Evolutionary conservation across 2,797 vertebrate species (phyloP).

Genomic region (Lithobates pipiens): DNA sequence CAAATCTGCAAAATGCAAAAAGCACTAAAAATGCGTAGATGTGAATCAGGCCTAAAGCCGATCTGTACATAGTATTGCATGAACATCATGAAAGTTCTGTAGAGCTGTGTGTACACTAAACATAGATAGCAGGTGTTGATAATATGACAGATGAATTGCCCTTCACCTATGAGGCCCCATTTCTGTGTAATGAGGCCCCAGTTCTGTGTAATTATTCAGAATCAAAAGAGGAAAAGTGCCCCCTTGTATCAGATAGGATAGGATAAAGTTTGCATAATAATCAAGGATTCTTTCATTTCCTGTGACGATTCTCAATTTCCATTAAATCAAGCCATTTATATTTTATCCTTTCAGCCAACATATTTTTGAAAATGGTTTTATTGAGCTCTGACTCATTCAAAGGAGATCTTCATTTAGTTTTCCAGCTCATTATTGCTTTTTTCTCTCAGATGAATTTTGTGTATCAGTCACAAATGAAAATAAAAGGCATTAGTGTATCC

Average conservation of each 20-base stretch:
- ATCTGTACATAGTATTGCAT: not conserved
- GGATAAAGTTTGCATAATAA: slow-evolving; percentile 49
- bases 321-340: slow-evolving; percentile 44
- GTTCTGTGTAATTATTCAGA: slow-evolving; percentile 38
- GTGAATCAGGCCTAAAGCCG: not conserved
- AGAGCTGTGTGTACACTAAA: not conserved
- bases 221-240: slow-evolving; percentile 8
- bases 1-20: too few relatives aligned
- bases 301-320: slow-evolving; percentile 44
- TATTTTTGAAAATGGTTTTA: slow-evolving; percentile 45
- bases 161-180: slow-evolving; percentile 12
- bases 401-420: slow-evolving; percentile 21
- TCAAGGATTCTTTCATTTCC: slow-evolving; percentile 38
- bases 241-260: slow-evolving; percentile 23
- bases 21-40: too few relatives aligned
- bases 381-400: slow-evolving; percentile 33
- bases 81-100: not conserved
- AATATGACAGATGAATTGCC: not conserved
- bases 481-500: not conserved
- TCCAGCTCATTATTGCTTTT: slow-evolving; percentile 43
- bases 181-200: slow-evolving; percentile 40
- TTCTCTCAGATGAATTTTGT: slow-evolving; percentile 12
- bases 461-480: slow-evolving; percentile 30
- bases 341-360: slow-evolving; percentile 37
- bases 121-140: slow-evolving; percentile 30